A percentile compares a stretch with the other conserved stretches of the same genome.
These are phyloP conservation scores for Gastrophysa polygoni DNA, from an alignment of 2,888 invertebrate species.

Conservation along the genomic window DNA sequence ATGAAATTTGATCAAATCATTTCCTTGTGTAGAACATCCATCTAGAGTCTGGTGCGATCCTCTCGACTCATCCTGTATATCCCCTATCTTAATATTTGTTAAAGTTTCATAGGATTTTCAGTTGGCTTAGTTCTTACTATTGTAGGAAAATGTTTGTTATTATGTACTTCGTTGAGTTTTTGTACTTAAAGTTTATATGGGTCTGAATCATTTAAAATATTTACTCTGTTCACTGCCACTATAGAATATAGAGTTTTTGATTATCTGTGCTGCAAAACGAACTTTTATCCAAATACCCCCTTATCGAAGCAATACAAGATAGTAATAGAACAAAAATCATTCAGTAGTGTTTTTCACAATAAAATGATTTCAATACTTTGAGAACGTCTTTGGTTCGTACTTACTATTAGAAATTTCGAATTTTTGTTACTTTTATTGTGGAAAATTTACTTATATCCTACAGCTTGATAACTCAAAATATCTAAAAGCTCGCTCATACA, in stretches of 20 bases:
- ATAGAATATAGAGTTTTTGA: slow-evolving; percentile 37
- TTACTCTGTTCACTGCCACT: slow-evolving; percentile 54
- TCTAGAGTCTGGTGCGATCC: no score
- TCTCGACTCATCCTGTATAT: no score
- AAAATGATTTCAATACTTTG: neutral
- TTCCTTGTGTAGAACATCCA: no score
- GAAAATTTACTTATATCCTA: slow-evolving; percentile 20
- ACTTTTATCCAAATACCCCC: slow-evolving; percentile 23
- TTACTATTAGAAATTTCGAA: neutral
- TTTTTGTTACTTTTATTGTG: slow-evolving; percentile 17
- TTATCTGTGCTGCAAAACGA: slow-evolving; percentile 29
- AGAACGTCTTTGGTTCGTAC: neutral
- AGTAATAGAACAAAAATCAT: slow-evolving; percentile 19
- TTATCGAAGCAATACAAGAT: slow-evolving; percentile 43
- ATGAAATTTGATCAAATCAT: no score
- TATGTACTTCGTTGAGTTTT: slow-evolving; percentile 32
- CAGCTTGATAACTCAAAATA: slow-evolving; percentile 31
- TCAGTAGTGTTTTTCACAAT: slow-evolving; percentile 22
- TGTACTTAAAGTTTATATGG: slow-evolving; percentile 36
- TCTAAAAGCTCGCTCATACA: slow-evolving; percentile 57
- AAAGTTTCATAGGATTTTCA: neutral
- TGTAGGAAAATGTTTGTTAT: slow-evolving; percentile 21
- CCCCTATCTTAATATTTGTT: no score
- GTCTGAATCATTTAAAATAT: slow-evolving; percentile 41
- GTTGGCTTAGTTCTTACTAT: slow-evolving; percentile 21